Base-by-base conservation (phyloP, 2,888 invertebrate species). In the Rotaria socialis region DNA sequence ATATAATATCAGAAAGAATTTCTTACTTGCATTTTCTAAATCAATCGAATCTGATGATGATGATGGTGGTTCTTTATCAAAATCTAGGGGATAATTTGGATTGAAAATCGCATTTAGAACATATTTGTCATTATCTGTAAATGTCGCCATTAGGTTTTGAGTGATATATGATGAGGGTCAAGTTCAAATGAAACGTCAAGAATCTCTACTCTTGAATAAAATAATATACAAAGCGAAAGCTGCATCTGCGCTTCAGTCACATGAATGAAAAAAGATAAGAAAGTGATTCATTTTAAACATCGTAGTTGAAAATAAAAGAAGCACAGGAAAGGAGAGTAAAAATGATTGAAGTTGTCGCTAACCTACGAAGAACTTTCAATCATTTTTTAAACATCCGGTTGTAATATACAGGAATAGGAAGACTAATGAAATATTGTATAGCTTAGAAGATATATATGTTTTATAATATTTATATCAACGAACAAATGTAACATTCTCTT, bases 71-170 rank as follows among this genome's bases (percentile, higher is more conserved):
- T 67, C 35, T 67, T 67, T 3, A 6, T 80, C 47, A 8, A 80
- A 80, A 47, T 80, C 80, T 14, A 80, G 14, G 10, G 80, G 80
- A 80, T 80, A 80, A n/a, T 80, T 47, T 47, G 80, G 80, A 80
- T 80, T 80, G 14, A 80, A 80, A 10, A 80, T 80, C 3, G 47
- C 47, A 80, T 80, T 80, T 6, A 80, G n/a, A 80, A 80, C 80
- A n/a, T 80, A 80, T 80, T 80, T 43, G n/a, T 80, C 80, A n/a
- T 80, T 43, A 8, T 47, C n/a, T 24, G 80, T 80, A 47, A 47
- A n/a, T 11, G n/a, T 47, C 5, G 80, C 41, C 75, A 75, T 75
- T 14, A 35, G 11, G 5, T 1, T 67, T n/a, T 27, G 4, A 67
- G 8, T 16, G 35, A 67, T 35, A 56, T 56, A 24, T 56, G 22